Percentiles rank a stretch among this genome's conserved stretches.
These are phyloP conservation scores for Altica lythri DNA, from an alignment of 2,888 invertebrate species.

Conservation along the genomic window DNA sequence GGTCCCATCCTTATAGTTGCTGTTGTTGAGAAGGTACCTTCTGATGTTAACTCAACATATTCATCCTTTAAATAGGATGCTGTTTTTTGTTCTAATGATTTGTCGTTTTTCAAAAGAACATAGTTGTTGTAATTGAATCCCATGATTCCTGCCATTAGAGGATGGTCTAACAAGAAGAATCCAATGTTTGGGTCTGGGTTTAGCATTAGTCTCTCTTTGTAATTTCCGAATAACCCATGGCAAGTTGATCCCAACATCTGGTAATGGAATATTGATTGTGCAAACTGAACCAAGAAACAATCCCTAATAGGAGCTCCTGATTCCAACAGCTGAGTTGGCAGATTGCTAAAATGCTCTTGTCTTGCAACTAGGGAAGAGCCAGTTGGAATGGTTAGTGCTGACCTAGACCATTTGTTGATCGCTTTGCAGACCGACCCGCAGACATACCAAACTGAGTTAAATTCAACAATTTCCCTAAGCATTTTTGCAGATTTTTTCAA, in stretches of 20 bases:
- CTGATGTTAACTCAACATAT: neutral
- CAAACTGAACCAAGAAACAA: neutral
- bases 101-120: too few species aligned
- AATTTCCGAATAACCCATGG: too few species aligned
- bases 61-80: neutral
- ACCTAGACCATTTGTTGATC: neutral
- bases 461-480: neutral
- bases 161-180: too few species aligned
- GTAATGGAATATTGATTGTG: too few species aligned
- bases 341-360: neutral
- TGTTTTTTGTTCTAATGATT: too few species aligned
- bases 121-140: too few species aligned
- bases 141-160: too few species aligned
- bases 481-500: neutral
- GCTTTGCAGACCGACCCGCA: neutral
- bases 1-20: neutral
- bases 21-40: neutral
- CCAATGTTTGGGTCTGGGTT: too few species aligned
- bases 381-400: neutral
- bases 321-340: neutral
- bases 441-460: neutral
- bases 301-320: neutral
- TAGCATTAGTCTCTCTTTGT: too few species aligned
- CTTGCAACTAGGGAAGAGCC: neutral
- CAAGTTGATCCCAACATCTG: too few species aligned